These are phyloP conservation scores for Philantomba maxwellii DNA, from an alignment of 2,113 vertebrate genomes.

Conservation along the genomic window DNA sequence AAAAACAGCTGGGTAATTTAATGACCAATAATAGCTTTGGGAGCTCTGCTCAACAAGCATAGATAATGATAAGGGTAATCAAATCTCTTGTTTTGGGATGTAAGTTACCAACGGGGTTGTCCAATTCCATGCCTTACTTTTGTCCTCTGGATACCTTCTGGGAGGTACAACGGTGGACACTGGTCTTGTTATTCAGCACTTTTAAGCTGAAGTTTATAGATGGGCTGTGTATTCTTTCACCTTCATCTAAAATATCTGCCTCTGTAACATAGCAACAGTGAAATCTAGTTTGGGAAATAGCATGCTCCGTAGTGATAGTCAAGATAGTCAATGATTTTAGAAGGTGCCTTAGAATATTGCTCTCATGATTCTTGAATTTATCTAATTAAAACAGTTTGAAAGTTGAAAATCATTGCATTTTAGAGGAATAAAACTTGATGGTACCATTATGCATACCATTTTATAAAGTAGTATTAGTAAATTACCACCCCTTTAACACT, in stretches of 20 bases:
- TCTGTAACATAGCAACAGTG: background rate
- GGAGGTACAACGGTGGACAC: background rate
- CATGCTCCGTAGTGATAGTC: background rate
- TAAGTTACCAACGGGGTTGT: background rate
- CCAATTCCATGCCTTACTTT: background rate
- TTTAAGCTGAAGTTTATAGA: background rate
- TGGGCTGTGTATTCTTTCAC: background rate
- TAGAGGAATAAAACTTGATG: background rate
- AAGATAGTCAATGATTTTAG: background rate
- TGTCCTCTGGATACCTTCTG: constrained; percentile 45
- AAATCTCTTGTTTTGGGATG: constrained; percentile 52
- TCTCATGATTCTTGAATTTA: background rate
- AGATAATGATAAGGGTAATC: constrained; percentile 64
- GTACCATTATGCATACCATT: background rate
- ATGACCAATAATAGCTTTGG: constrained; percentile 52
- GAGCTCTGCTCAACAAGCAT: constrained; percentile 50
- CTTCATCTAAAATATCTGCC: background rate
- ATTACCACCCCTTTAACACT: background rate
- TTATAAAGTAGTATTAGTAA: background rate
- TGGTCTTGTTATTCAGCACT: background rate
- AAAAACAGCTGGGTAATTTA: constrained; percentile 63
- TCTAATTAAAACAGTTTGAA: background rate
- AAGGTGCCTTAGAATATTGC: background rate
- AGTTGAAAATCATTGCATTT: background rate
- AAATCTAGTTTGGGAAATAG: background rate